Evolutionary conservation across 2,113 vertebrate species (phyloP).

Genomic region (Oryzias javanicus): DNA sequence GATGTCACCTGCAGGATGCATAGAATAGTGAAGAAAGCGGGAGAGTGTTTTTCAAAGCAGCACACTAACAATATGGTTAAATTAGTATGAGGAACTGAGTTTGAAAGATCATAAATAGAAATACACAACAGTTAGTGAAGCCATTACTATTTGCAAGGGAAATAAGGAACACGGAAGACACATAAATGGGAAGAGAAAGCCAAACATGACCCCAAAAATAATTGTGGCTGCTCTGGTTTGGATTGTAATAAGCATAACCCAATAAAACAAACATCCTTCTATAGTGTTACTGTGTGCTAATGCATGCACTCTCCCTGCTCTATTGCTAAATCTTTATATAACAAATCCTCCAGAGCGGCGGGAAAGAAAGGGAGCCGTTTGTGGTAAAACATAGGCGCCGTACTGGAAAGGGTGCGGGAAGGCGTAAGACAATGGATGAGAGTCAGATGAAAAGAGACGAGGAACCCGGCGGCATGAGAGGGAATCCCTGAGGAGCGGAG

Average conservation of each 20-base stretch:
- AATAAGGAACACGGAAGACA: slow-evolving; percentile 32
- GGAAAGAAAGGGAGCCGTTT: slow-evolving; percentile 8
- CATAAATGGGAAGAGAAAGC: background rate
- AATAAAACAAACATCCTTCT: slow-evolving; percentile 20
- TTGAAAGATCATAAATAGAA: background rate
- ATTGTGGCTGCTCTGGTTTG: background rate
- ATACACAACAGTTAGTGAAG: slow-evolving; percentile 16
- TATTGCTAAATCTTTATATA: slow-evolving; percentile 2
- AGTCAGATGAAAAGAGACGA: slow-evolving; percentile 8
- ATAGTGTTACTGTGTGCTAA: slow-evolving; percentile 13
- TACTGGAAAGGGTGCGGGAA: slow-evolving; percentile 2
- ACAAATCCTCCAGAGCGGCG: background rate
- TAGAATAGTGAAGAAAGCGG: too few species aligned
- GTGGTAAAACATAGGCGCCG: slow-evolving; percentile 7
- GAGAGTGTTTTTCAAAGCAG: too few species aligned
- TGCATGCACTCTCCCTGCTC: slow-evolving; percentile 1
- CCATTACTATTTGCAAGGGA: slow-evolving; percentile 38
- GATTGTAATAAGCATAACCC: slow-evolving; percentile 9
- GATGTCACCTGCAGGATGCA: too few species aligned
- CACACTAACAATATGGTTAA: background rate
- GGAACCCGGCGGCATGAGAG: slow-evolving; percentile 38
- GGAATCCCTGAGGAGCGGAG: slow-evolving; percentile 34
- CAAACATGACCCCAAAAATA: background rate
- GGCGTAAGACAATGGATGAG: slow-evolving; percentile 21
- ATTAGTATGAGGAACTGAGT: background rate